Base-by-base conservation (phyloP, 1,140 invertebrate species). In the Papilio polytes region DNA sequence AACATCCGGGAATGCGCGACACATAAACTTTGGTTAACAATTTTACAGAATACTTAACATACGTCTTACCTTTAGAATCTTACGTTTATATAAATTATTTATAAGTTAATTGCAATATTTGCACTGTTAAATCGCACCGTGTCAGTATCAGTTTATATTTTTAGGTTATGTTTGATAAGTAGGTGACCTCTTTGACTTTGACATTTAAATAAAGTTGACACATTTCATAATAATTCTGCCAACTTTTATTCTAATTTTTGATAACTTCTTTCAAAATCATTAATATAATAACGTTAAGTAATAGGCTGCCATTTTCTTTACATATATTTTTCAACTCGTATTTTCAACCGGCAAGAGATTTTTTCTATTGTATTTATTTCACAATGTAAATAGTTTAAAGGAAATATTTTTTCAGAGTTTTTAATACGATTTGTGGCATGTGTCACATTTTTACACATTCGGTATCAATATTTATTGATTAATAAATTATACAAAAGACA, bases 401-500 rank as follows among this genome's bases (percentile, higher is more conserved):
- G 9, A 46, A 73, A 73, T 73, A 73, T 12, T n/a, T 73, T 56
- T 56, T 56, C 53, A 63, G 9, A 63, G 63, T 70, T 70, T n/a
- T 41, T 70, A 31, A 70, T 70, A 31, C 22, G 12, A 70, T 78
- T 63, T 18, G 53, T 78, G 78, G 63, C 81, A 81, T 41, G 66
- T 84, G 81, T 81, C 80, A 81, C 48, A 56, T 78, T 70, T 70
- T 36, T 78, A 56, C 51, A 78, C 56, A 46, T 46, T 46, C 36
- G 56, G 56, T 63, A 59, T 81, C 56, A 80, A 63, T 72, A 74
- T 70, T 84, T 82, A 80, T 85, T 82, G 70, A 80, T 78, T 63
- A 82, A 80, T 59, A 83, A 82, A 83, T 81, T 74, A 81, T 59
- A 74, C 56, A 78, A 80, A 79, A 73, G 76, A 84, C 82, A 59